Evolutionary conservation across 2,888 invertebrate species (phyloP), one percentile per base, ranked within the genome.

Genomic region (Candidula unifasciata): DNA sequence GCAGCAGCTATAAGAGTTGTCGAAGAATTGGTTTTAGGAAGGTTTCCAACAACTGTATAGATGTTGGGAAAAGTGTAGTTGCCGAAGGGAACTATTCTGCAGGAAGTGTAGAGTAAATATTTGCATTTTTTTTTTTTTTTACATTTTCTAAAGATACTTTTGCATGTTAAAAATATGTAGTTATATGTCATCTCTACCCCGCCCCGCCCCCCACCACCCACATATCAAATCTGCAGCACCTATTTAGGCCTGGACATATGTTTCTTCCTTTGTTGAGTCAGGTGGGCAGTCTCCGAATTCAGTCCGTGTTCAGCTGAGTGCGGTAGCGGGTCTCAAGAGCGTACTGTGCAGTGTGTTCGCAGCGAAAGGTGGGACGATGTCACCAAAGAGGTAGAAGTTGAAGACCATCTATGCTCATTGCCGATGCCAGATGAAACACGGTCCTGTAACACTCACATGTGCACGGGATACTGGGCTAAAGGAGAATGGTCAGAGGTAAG

Each of bases 281-380:
- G 98, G 93, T 98, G 98, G 98, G 96, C 96, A 92, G 95, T 96
- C 44, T 96, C 96, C 82, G 97, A 97, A 89, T 98, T 97, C 97
- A 96, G 96, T 64, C 94, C 95, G 18, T 98, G 98, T 94, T 96
- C 96, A 88, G 96, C 95, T 30, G 96, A 96, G 37, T 98, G 98
- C 92, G 98, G 97, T 0, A 98, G 98, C 6, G 98, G 98, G 5
- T 95, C 96, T 87, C 95, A 96, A 91, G 95, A 96, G 80, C 95
- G 98, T 27, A 95, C 96, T 87, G 97, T 98, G 85, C 96, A 96
- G 90, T 98, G 98, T 93, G 96, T 8, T 96, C 98, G 94, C 96
- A 96, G 37, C 88, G 87, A 18, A 87, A 87, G n/a, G 96, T 97
- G 21, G 30, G 8, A 30, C 33, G 71, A 54, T 8, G 10, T 37